These are phyloP conservation scores for Hassar affinis DNA, from an alignment of 2,113 vertebrate genomes.

Conservation along the genomic window DNA sequence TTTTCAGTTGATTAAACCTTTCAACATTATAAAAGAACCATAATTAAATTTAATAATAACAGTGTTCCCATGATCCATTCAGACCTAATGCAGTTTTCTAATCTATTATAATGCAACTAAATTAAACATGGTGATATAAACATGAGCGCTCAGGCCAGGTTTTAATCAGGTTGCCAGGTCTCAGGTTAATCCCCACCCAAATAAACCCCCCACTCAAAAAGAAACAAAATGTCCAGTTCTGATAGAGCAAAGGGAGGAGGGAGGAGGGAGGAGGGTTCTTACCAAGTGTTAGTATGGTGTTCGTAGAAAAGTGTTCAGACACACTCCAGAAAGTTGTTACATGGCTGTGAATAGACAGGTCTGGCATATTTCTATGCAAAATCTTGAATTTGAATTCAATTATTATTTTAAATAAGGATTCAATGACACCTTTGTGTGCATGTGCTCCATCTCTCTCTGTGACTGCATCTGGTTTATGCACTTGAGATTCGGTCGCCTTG, in stretches of 20 bases:
- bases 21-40: no score
- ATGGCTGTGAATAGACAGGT: background rate
- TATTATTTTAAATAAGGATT: no score
- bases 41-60: background rate
- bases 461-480: background rate
- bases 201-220: background rate
- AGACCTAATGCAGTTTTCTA: background rate
- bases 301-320: background rate
- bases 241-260: background rate
- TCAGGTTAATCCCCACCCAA: background rate
- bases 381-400: background rate
- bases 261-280: no score
- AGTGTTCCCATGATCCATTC: background rate
- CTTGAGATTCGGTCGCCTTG: background rate
- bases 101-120: background rate
- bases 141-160: background rate
- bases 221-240: background rate
- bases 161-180: background rate
- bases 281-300: background rate
- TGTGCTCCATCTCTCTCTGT: background rate
- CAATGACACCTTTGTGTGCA: background rate
- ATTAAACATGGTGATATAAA: background rate
- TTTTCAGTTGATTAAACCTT: no score
- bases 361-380: background rate
- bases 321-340: no score